Base-by-base conservation (phyloP, 2,113 vertebrate genomes). In the Chloroceryle aenea region DNA sequence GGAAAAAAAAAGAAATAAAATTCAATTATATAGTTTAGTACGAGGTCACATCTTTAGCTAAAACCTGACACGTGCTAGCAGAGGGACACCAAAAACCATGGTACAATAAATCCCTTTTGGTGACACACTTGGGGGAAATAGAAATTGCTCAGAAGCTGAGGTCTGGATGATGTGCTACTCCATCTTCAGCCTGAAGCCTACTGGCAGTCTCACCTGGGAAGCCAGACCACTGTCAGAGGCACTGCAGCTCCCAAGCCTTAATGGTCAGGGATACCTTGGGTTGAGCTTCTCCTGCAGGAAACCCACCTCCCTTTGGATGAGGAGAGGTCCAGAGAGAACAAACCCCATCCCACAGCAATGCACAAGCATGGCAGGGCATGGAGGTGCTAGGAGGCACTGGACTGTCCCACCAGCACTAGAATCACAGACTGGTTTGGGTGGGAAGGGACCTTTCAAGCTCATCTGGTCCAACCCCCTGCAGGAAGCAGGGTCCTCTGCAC, bases 351-450 rank as follows among this genome's bases (percentile, higher is more conserved):
- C 55, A 45, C 47, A 27, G 69, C 36, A 47, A 3, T 0, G 1
- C 36, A 11, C 1, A 2, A 2, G 3, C 1, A 1, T 3, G 12
- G 25, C 50, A 14, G 6, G 42, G 13, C 2, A 0, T 1, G 14
- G 56, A 59, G 55, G 5, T 17, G n/a, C 8, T 1, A 40, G 32
- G 64, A 55, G 14, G 14, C 5, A 3, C 0, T 2, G 62, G 43
- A 1, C 38, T 23, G 52, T 23, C 13, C n/a, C 38, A 9, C 17
- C 42, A 25, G 55, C 29, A 5, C 29, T 2, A 2, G 11, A 2
- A 55, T 7, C 53, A 32, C 5, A 55, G 29, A 32, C 29, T 30
- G 53, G 53, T 55, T 55, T 55, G 53, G 17, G 19, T 56, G 18
- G 10, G 30, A 56, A 56, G 29, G 55, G 30, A 56, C 30, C 29